phyloP scores from a whole-genome alignment of 2,113 vertebrate species.

The Toxotes chatareus region DNA sequence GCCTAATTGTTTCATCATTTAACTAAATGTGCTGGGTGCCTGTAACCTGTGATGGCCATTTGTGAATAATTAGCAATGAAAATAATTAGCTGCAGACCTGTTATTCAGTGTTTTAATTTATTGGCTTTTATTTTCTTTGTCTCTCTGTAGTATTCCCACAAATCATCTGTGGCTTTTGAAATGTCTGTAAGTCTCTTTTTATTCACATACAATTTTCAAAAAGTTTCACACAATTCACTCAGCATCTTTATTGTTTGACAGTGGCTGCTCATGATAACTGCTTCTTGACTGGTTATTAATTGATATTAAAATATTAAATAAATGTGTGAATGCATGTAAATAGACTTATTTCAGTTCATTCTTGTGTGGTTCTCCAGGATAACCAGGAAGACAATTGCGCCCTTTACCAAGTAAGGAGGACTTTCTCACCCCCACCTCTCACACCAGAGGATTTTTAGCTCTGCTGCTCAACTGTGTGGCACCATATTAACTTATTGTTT shows the following conservation, averaged over 20 bases:
- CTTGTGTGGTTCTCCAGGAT: neutral
- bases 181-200: conserved; percentile 44
- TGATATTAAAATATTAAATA: neutral
- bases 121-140: neutral
- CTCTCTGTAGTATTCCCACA: conserved; percentile 40
- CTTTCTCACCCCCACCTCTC: no score
- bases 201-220: neutral
- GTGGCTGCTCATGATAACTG: neutral
- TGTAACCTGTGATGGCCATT: no score
- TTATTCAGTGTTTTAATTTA: neutral
- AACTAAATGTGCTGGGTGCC: no score
- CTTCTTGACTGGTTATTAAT: neutral
- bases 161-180: neutral
- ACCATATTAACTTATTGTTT: neutral
- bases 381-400: neutral
- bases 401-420: conserved; percentile 64
- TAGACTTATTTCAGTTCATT: neutral
- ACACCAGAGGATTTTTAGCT: neutral
- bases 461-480: neutral
- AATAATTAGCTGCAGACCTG: neutral
- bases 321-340: neutral
- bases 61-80: neutral
- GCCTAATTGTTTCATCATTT: no score
- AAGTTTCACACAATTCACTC: neutral
- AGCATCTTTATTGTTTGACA: neutral